phyloP scores from a whole-genome alignment of 2,888 invertebrate species.

The Schizaphis graminum region DNA sequence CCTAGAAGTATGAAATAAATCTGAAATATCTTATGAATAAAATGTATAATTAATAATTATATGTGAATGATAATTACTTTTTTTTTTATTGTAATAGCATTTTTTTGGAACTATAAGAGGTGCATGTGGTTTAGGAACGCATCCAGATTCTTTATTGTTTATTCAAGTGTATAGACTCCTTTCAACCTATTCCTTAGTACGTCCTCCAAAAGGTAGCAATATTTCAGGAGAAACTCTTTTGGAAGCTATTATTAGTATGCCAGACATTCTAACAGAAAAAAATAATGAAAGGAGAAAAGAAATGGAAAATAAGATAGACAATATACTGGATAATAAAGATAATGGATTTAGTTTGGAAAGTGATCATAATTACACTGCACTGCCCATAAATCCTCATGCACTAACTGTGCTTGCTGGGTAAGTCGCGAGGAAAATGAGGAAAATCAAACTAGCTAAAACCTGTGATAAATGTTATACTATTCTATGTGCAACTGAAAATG shows the following conservation, averaged over 20 bases:
- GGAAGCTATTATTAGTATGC: background rate
- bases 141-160: no score
- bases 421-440: background rate
- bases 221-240: background rate
- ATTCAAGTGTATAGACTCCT: background rate
- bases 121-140: no score
- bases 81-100: no score
- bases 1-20: no score
- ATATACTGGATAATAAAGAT: background rate
- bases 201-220: background rate
- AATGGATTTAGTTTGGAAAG: background rate
- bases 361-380: background rate
- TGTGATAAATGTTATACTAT: background rate
- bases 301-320: background rate
- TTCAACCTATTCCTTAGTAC: background rate
- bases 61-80: no score
- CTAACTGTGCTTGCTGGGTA: slow-evolving; percentile 10
- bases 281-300: background rate
- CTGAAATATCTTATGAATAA: no score
- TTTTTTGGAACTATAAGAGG: no score
- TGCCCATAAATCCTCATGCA: background rate
- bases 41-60: no score
- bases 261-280: background rate
- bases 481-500: background rate
- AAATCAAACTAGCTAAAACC: background rate